These are phyloP conservation scores for Podotricha telesiphe DNA, from an alignment of 2,888 invertebrate species.

Conservation along the genomic window DNA sequence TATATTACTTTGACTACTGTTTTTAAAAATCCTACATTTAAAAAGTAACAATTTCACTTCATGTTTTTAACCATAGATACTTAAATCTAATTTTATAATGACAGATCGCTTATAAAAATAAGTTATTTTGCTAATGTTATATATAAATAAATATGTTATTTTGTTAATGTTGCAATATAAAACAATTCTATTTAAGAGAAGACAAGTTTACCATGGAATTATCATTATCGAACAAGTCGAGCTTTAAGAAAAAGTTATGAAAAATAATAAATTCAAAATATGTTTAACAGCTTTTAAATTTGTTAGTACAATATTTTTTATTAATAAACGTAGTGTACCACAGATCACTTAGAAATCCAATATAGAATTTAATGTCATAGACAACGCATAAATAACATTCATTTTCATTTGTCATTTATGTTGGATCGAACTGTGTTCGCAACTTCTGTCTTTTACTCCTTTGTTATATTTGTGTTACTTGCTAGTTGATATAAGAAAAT, in stretches of 20 bases:
- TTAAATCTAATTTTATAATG: no score
- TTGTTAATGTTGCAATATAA: no score
- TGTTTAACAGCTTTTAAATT: no score
- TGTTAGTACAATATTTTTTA: no score
- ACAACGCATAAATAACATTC: not conserved
- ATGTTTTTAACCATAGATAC: not conserved
- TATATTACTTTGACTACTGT: slow-evolving; percentile 20
- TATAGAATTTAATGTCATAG: not conserved
- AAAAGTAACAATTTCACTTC: not conserved
- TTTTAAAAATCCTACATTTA: not conserved
- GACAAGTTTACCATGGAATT: no score
- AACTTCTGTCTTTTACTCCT: slow-evolving; percentile 13
- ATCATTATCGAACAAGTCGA: no score
- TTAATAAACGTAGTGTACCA: not conserved
- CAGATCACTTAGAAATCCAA: not conserved
- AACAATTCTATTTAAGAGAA: no score
- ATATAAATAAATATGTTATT: no score
- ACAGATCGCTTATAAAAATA: no score
- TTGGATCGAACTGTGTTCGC: slow-evolving; percentile 16
- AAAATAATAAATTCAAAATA: no score
- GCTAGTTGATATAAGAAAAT: not conserved
- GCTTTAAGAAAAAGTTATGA: no score
- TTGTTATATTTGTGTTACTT: slow-evolving; percentile 25
- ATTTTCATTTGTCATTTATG: slow-evolving; percentile 28
- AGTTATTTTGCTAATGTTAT: no score